Evolutionary conservation across 2,113 vertebrate species (phyloP).

Genomic region (Leuciscus idus): DNA sequence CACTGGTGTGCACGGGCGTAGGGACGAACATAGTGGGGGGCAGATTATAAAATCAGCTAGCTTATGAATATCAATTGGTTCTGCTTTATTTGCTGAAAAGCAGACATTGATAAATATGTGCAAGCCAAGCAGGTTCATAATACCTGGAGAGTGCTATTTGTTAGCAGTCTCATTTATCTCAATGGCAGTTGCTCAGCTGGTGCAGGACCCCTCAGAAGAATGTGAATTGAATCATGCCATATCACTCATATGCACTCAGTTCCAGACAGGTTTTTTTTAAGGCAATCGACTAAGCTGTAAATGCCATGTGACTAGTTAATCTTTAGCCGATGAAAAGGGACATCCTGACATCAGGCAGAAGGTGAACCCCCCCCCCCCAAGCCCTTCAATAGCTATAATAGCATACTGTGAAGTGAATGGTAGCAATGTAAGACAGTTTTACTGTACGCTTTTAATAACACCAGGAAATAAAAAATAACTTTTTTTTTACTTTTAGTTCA

Average conservation of each 20-base stretch:
- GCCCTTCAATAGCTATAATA: background rate
- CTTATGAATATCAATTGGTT: conserved; percentile 15
- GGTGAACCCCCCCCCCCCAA: background rate
- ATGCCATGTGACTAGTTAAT: background rate
- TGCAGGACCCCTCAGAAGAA: background rate
- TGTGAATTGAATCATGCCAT: background rate
- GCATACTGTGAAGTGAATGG: background rate
- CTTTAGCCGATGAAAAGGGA: background rate
- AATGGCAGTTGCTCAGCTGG: background rate
- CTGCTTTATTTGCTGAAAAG: background rate
- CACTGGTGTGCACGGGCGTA: background rate
- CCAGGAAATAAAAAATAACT: no score
- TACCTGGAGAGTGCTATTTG: background rate
- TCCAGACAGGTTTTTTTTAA: background rate
- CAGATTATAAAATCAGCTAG: conserved; percentile 8
- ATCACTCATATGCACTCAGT: background rate
- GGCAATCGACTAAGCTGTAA: background rate
- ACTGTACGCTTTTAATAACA: no score
- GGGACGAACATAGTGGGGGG: background rate
- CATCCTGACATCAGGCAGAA: background rate
- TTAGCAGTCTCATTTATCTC: conserved; percentile 3
- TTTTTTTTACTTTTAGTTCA: background rate
- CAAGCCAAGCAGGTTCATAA: background rate
- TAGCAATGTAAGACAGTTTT: background rate
- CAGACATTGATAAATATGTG: conserved; percentile 4